Conservation (phyloP, 2,797 vertebrate species). For the Calcarius lapponicus region DNA sequence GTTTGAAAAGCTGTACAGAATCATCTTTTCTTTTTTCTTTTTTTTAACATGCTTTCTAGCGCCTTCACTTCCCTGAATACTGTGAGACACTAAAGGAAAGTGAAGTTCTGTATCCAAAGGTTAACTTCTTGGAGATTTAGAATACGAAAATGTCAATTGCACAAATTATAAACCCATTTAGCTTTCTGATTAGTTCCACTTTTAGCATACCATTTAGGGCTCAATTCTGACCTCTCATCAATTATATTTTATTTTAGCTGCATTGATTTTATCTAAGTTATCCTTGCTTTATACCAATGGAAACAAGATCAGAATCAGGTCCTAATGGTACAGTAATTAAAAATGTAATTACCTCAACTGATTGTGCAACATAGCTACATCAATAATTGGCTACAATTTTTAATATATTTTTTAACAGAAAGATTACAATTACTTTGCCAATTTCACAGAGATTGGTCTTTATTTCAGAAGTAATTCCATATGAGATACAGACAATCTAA, state of each 20-base stretch:
- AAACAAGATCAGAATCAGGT: conserved; percentile 51
- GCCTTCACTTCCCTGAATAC: conserved; percentile 60
- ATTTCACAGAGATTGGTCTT: neutral
- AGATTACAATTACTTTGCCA: neutral
- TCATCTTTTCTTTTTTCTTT: neutral
- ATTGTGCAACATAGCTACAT: neutral
- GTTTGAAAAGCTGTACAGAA: conserved; percentile 60
- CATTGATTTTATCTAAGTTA: conserved; percentile 40
- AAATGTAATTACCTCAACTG: conserved; percentile 75
- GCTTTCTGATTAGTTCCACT: conserved; percentile 68
- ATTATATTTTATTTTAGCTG: conserved; percentile 29
- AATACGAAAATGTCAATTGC: conserved; percentile 75
- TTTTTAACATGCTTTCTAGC: conserved; percentile 40
- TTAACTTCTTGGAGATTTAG: conserved; percentile 75
- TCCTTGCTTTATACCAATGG: neutral
- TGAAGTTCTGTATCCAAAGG: conserved; percentile 70
- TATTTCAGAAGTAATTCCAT: conserved; percentile 20
- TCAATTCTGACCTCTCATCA: conserved; percentile 46
- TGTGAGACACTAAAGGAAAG: conserved; percentile 72
- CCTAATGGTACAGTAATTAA: conserved; percentile 69
- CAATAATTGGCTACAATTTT: neutral
- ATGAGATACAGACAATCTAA: neutral
- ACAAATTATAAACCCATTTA: conserved; percentile 78
- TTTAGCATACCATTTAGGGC: conserved; percentile 38
- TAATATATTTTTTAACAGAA: neutral